phyloP scores from a whole-genome alignment of 2,797 vertebrate genomes.

The Dendrocincla tyrannina region DNA sequence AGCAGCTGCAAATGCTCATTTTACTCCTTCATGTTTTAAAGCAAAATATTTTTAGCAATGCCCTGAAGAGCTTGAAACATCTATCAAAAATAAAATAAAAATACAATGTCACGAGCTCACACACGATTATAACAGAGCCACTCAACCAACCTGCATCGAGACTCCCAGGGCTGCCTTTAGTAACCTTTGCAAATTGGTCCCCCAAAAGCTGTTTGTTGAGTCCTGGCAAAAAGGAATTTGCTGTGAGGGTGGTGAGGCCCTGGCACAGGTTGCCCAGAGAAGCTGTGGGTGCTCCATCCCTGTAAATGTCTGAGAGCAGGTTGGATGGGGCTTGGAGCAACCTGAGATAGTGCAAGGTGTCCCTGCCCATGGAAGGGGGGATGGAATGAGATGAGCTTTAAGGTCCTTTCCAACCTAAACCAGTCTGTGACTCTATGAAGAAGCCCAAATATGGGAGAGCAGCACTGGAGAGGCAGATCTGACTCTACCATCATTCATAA shows the following conservation, averaged over 20 bases:
- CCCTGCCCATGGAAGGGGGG: not conserved
- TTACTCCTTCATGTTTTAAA: not conserved
- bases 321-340: accelerated
- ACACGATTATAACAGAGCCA: not conserved
- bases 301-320: not conserved
- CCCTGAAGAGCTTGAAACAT: not conserved
- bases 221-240: not conserved
- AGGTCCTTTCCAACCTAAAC: not conserved
- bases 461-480: not conserved
- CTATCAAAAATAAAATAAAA: not conserved
- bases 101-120: too few relatives aligned
- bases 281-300: not conserved
- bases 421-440: not conserved
- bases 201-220: not conserved
- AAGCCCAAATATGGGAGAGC: not conserved
- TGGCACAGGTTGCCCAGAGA: not conserved
- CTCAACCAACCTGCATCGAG: not conserved
- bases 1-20: not conserved
- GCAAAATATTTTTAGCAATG: not conserved
- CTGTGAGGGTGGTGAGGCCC: not conserved
- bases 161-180: not conserved
- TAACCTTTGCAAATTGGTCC: not conserved
- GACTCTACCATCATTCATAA: accelerated
- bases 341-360: not conserved
- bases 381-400: not conserved